phyloP scores from a whole-genome alignment of 2,888 invertebrate species.

The Caenorhabditis japonica region DNA sequence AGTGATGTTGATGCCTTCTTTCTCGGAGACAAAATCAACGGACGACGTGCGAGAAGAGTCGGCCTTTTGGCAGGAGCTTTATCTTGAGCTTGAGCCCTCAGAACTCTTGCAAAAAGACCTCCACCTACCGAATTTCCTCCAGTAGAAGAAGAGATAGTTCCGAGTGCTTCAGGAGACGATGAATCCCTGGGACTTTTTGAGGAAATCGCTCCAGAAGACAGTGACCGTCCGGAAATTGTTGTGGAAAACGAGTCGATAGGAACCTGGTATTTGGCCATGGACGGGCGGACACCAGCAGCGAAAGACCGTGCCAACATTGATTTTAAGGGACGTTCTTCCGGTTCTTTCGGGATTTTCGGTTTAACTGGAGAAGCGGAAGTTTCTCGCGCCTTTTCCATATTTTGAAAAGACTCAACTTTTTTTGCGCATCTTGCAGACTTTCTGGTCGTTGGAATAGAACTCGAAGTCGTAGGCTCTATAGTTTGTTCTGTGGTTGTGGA shows the following conservation, averaged over 20 bases:
- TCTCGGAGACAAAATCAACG: slow-evolving; percentile 31
- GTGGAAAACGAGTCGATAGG: slow-evolving; percentile 7
- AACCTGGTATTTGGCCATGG: slow-evolving; percentile 26
- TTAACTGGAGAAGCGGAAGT: background rate
- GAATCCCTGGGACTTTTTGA: background rate
- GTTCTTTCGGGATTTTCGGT: slow-evolving; percentile 1
- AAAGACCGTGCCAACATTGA: slow-evolving; percentile 31
- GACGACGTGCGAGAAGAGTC: slow-evolving; percentile 21
- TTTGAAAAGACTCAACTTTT: too few species aligned
- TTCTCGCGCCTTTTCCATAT: too few species aligned
- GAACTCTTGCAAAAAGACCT: slow-evolving; percentile 15
- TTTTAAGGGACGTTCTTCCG: slow-evolving; percentile 32
- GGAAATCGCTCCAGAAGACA: slow-evolving; percentile 11
- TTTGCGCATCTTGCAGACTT: too few species aligned
- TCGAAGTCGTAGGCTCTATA: slow-evolving; percentile 9
- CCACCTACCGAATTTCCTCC: too few species aligned
- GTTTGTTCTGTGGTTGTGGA: background rate
- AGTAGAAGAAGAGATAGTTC: background rate
- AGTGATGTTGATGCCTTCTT: background rate
- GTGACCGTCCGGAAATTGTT: background rate
- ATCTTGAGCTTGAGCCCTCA: slow-evolving; percentile 11
- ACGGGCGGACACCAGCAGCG: slow-evolving; percentile 18
- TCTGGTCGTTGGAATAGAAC: too few species aligned
- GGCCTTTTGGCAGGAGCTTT: slow-evolving; percentile 15
- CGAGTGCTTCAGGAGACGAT: background rate